Percentiles rank a stretch among this genome's conserved stretches.
Conservation (phyloP, 2,888 invertebrate genomes). For the Epistrophella euchroma region DNA sequence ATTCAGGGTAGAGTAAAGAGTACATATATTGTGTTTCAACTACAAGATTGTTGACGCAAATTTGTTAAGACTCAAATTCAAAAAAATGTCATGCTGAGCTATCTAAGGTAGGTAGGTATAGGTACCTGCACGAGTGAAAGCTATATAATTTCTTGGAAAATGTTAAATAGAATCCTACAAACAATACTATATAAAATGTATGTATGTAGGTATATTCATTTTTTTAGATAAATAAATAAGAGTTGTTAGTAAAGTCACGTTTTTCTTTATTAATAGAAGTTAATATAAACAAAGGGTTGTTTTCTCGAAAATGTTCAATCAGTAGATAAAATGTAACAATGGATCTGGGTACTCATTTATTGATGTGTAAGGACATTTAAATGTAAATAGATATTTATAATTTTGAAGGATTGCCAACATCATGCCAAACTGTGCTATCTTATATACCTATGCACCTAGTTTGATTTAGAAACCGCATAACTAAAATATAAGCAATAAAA, state of each 20-base stretch:
- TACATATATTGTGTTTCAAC: fast-evolving
- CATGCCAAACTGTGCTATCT: background rate
- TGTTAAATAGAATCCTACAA: background rate
- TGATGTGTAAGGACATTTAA: background rate
- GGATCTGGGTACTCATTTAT: background rate
- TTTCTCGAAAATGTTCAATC: background rate
- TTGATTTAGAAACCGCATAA: too few relatives aligned
- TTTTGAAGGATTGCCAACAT: slow-evolving; percentile 6
- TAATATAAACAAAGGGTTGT: slow-evolving; percentile 21
- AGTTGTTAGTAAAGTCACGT: slow-evolving; percentile 4
- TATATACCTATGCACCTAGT: too few relatives aligned
- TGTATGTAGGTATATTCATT: too few relatives aligned
- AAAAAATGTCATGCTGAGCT: background rate
- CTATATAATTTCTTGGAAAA: background rate
- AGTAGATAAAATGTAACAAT: slow-evolving; percentile 2
- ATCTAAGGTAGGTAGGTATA: background rate
- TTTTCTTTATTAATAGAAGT: background rate
- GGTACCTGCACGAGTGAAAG: background rate
- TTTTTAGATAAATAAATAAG: background rate
- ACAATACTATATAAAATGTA: too few relatives aligned
- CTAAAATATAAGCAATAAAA: too few relatives aligned
- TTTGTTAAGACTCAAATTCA: background rate
- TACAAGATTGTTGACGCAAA: background rate
- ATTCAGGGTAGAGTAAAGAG: background rate
- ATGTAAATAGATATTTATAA: background rate